Conservation (phyloP, 2,888 invertebrate genomes). For the Smittia aterrima region DNA sequence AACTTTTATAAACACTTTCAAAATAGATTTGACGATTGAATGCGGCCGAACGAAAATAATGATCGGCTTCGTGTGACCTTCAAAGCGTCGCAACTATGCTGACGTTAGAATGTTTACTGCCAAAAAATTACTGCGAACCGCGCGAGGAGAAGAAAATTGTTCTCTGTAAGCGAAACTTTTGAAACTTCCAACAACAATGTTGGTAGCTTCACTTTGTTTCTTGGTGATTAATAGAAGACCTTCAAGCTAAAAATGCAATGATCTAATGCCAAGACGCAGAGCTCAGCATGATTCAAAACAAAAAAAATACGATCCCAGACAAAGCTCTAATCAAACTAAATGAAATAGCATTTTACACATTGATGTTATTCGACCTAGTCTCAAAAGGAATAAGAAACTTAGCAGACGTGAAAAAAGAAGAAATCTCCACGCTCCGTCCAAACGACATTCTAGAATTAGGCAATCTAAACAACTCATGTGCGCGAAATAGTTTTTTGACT, state of each 20-base stretch:
- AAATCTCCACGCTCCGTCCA: not conserved
- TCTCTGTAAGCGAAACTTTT: too few relatives aligned
- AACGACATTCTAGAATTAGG: conserved; percentile 38
- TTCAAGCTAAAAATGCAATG: too few relatives aligned
- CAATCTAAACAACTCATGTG: conserved; percentile 26
- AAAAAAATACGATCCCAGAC: not conserved
- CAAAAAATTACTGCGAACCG: too few relatives aligned
- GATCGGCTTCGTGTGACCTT: not conserved
- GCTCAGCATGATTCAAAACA: not conserved
- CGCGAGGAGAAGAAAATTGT: too few relatives aligned
- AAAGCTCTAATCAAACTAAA: not conserved
- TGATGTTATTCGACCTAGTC: not conserved
- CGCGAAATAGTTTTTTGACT: conserved; percentile 39
- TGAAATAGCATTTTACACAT: not conserved
- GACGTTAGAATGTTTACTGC: not conserved
- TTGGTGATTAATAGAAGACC: too few relatives aligned
- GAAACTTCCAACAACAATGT: too few relatives aligned
- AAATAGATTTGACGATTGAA: conserved; percentile 21
- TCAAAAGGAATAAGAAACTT: conserved; percentile 7
- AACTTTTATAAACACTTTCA: conserved; percentile 10
- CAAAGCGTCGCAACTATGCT: not conserved
- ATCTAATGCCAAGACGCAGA: too few relatives aligned
- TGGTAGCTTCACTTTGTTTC: too few relatives aligned
- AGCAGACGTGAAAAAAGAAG: conserved; percentile 23
- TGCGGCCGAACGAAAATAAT: not conserved